Evolutionary conservation across 2,888 invertebrate species (phyloP).

Genomic region (Leucozona laternaria): DNA sequence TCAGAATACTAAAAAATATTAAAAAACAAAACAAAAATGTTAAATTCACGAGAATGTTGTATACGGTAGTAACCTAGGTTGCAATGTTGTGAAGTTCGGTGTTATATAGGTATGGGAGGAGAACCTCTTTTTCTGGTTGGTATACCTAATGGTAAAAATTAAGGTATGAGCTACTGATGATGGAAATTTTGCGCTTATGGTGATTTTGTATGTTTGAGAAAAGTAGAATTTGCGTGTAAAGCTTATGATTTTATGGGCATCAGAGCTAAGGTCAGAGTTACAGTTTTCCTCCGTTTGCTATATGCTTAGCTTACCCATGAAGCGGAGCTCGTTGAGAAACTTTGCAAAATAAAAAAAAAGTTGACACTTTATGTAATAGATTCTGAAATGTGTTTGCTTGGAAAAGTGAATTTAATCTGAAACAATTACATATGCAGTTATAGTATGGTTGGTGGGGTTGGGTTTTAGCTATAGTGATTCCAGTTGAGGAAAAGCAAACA

Average conservation of each 20-base stretch:
- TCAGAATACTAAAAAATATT: conserved; percentile 51
- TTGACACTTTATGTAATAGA: neutral
- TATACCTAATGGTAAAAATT: neutral
- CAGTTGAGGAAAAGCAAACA: no score
- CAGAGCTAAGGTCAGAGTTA: conserved; percentile 31
- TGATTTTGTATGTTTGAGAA: conserved; percentile 43
- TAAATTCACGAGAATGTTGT: conserved; percentile 67
- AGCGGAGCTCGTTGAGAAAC: neutral
- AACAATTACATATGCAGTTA: no score
- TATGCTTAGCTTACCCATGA: neutral
- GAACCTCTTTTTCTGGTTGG: conserved; percentile 1
- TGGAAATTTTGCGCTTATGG: conserved; percentile 30
- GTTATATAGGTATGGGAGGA: conserved; percentile 48
- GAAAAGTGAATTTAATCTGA: neutral
- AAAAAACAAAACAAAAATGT: conserved; percentile 55
- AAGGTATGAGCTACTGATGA: conserved; percentile 56
- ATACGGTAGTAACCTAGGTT: conserved; percentile 38
- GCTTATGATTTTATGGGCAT: conserved; percentile 39
- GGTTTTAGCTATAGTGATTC: no score
- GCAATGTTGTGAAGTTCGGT: conserved; percentile 65
- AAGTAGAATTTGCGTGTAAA: conserved; percentile 38
- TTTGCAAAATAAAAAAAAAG: neutral
- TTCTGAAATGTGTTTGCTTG: neutral
- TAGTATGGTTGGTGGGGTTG: no score
- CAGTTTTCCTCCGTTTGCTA: neutral